Evolutionary conservation across 2,797 vertebrate species (phyloP).

Genomic region (Halcyon smyrnensis): DNA sequence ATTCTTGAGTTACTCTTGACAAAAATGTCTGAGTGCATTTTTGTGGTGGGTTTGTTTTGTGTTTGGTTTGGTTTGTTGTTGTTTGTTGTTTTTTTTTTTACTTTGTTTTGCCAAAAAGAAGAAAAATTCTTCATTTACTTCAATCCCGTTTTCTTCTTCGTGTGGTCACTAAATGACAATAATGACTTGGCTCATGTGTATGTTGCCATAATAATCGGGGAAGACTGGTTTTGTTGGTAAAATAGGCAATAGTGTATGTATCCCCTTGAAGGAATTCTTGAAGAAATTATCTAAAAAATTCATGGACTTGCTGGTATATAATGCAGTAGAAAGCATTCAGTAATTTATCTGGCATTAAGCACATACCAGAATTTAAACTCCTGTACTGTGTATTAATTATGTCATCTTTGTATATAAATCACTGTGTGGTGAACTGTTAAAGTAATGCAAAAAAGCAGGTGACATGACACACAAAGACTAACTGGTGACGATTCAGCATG

Average conservation of each 20-base stretch:
- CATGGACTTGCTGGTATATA: neutral
- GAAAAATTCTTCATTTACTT: neutral
- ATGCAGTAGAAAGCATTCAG: neutral
- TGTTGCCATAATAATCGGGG: neutral
- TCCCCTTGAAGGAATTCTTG: neutral
- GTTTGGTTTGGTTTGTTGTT: too few relatives aligned
- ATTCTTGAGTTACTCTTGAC: neutral
- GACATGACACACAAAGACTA: neutral
- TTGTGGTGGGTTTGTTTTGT: too few relatives aligned
- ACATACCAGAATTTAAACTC: neutral
- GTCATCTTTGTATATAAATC: neutral
- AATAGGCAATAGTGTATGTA: neutral
- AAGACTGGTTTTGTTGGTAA: neutral
- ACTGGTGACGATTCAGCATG: neutral
- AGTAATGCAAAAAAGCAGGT: neutral
- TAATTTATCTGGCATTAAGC: neutral
- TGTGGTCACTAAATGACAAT: neutral
- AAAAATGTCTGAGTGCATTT: neutral
- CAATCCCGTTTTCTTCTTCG: neutral
- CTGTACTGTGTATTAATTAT: neutral
- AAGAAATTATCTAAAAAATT: neutral
- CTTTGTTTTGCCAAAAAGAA: neutral
- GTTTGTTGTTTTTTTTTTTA: neutral
- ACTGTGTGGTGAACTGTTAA: neutral
- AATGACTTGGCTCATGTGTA: neutral